These are phyloP conservation scores for Volucella inflata DNA, from an alignment of 2,888 invertebrate species.

Conservation along the genomic window DNA sequence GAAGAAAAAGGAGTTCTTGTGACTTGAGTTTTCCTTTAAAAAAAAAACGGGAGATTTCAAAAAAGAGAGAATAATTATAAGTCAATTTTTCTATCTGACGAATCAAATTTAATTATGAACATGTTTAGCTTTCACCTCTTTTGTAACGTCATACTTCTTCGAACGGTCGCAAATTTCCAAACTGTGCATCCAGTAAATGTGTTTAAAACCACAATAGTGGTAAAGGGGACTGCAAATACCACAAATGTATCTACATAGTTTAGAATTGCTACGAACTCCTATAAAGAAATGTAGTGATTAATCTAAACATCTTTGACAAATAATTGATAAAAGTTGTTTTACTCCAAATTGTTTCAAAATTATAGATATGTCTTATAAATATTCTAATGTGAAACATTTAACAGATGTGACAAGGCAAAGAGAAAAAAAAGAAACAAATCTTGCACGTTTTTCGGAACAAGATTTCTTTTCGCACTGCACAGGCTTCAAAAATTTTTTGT, in stretches of 20 bases:
- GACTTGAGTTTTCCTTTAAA: constrained; percentile 56
- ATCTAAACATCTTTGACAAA: constrained; percentile 5
- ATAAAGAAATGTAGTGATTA: constrained; percentile 80
- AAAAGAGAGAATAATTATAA: neutral
- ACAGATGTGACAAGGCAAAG: too few species aligned
- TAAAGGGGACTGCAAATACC: constrained; percentile 90
- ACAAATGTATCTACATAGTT: constrained; percentile 89
- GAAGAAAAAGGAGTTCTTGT: constrained; percentile 67
- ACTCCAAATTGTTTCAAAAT: neutral
- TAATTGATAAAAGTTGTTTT: neutral
- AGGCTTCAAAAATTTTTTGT: too few species aligned
- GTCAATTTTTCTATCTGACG: too few species aligned
- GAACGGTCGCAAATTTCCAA: constrained; percentile 85
- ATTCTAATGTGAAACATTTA: too few species aligned
- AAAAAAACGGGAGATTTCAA: neutral
- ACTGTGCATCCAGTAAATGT: constrained; percentile 88
- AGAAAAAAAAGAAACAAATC: too few species aligned
- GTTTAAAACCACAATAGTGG: constrained; percentile 89
- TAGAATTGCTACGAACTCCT: constrained; percentile 86
- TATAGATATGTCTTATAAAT: too few species aligned
- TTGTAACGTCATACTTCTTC: constrained; percentile 83
- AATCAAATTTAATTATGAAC: neutral
- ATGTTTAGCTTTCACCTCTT: constrained; percentile 79
- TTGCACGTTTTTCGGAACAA: too few species aligned
- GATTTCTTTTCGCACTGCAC: too few species aligned